Base-by-base conservation (phyloP, 2,888 invertebrate genomes). In the Drosophila affinis region DNA sequence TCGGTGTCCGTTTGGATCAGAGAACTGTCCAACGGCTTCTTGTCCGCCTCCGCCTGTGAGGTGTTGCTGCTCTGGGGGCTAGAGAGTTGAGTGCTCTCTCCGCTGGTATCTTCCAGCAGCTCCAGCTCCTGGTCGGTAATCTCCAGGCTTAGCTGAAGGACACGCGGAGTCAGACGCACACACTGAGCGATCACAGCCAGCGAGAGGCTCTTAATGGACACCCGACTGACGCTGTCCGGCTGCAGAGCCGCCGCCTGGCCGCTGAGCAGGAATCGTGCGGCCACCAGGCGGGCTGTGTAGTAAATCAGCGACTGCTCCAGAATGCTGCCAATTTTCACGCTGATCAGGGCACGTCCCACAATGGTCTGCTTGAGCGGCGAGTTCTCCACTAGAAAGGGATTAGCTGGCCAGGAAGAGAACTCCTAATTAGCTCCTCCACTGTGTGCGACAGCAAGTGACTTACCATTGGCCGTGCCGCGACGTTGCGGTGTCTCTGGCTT, bases 201-300 rank as follows among this genome's bases (percentile, higher is more conserved):
- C 0, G 98, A 97, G 45, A 98, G 94, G 9, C 97, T 95, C 92
- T 98, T 98, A 1, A 98, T 96, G 65, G 98, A 98, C 34, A 99
- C 97, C 44, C 98, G 94, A 44, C 97, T 95, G 24, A 93, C 93
- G 91, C 94, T 94, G 90, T 98, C 98, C 2, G 96, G 92, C 75
- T 96, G 94, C 54, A 95, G 89, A 3, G 93, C 93, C 7, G 94
- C 94, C 32, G 92, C 90, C 56, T 79, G 80, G 3, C 92, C 92
- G 39, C 80, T 84, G n/a, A 92, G 84, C 56, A 92, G 75, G 73
- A 92, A 92, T 39, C 91, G 90, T 4, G 91, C 91, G 10, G 90
- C 82, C 21, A 92, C 84, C 53, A 92, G 74, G 21, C 92, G 91
- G 18, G 89, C 84, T 21, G 92, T 92, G 55, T 92, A 92, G 63